Evolutionary conservation across 2,888 invertebrate species (phyloP), one percentile per base, ranked within the genome.

Genomic region (Andrena chrysosceles): DNA sequence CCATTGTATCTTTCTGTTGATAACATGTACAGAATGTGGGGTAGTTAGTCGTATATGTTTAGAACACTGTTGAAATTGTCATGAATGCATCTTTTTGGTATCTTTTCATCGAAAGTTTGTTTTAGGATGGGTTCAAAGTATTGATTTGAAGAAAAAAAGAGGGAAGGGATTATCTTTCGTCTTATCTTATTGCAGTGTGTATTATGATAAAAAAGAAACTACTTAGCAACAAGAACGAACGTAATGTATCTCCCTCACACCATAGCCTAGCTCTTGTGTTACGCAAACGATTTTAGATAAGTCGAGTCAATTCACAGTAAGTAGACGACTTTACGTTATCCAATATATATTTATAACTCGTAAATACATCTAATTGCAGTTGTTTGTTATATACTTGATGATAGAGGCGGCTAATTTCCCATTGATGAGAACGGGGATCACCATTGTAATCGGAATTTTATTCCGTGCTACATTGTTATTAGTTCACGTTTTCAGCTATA

Each of bases 301-400:
- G 90, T 93, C 90, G 91, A 91, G 90, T 91, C 90, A 89, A 91
- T 88, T 90, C 93, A 93, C 93, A 93, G 93, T 94, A 93, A 93
- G 93, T 93, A 93, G 93, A 92, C 56, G 64, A 86, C 59, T 86
- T 86, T 81, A 83, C 78, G 70, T 83, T 86, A 87, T 74, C 63
- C 77, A 83, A 42, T 87, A 71, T 42, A 42, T 84, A 79, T 69
- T 63, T 74, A 73, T 73, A 60, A 66, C 60, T 80, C 26, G 7
- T 69, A 52, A 54, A 72, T 73, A 82, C 54, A 64, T 31, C 2
- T 75, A 68, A 67, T 67, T 77, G 42, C 75, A 69, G 42, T 69
- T 66, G 33, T 79, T 69, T 79, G 48, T 66, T 48, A n/a, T 54
- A 62, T 72, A 76, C 35, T 63, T 69, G 66, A 83, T 48, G 48